Conservation (phyloP, 2,888 invertebrate species). For the Siphlonurus alternatus region DNA sequence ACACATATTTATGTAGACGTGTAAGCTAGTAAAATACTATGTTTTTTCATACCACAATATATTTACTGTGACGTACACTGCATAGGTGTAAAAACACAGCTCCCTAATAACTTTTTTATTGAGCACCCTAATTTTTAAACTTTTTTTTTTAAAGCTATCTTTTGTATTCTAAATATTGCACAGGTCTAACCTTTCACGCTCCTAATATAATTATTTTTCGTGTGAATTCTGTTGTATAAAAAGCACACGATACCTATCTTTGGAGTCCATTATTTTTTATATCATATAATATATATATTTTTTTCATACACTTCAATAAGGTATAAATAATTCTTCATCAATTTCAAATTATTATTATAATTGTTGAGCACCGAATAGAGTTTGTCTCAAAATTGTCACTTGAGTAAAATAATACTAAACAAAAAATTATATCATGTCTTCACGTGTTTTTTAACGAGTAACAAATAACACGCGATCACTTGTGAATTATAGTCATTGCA, state of each 20-base stretch:
- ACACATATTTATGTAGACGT: slow-evolving; percentile 10
- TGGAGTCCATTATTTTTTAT: not conserved
- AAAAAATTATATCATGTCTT: not conserved
- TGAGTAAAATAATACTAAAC: not conserved
- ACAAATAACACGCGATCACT: slow-evolving; percentile 1
- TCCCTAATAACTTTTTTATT: slow-evolving; percentile 14
- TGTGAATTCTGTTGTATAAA: not conserved
- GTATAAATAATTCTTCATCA: not conserved
- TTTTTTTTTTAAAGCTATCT: slow-evolving; percentile 11
- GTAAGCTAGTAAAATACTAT: slow-evolving; percentile 10
- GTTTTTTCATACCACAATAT: slow-evolving; percentile 9
- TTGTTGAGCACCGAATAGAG: not conserved
- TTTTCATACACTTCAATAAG: too few species aligned
- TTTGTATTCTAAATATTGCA: slow-evolving; percentile 16
- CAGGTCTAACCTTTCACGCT: slow-evolving; percentile 10
- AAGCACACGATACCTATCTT: not conserved
- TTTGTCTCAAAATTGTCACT: not conserved
- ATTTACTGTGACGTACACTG: slow-evolving; percentile 8
- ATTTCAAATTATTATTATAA: not conserved
- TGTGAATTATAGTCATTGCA: not conserved
- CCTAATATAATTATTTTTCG: not conserved
- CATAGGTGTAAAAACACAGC: slow-evolving; percentile 15
- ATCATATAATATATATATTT: not conserved
- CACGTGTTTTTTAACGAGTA: not conserved
- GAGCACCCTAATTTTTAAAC: slow-evolving; percentile 16